Evolutionary conservation across 92 coral and sea anemone species (phyloP).

Genomic region (Anthopleura xanthogrammica): DNA sequence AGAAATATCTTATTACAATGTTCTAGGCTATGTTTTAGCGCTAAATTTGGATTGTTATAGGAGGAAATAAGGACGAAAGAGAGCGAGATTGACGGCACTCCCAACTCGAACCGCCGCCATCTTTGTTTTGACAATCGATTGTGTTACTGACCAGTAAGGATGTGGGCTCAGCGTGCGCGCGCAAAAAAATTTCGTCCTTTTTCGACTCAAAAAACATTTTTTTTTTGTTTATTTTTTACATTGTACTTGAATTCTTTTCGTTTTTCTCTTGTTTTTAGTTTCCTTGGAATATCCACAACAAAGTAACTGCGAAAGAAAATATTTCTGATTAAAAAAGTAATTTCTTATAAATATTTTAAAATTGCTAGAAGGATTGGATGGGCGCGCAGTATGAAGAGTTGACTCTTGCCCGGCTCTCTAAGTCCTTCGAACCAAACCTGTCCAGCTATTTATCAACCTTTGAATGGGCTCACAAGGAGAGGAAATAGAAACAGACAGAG

Average conservation of each 20-base stretch:
- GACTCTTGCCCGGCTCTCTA: too few relatives aligned
- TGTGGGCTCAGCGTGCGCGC: conserved; percentile 16
- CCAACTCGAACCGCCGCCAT: conserved; percentile 24
- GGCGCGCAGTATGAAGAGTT: too few relatives aligned
- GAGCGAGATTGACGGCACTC: conserved; percentile 12
- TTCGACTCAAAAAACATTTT: too few relatives aligned
- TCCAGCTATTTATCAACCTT: too few relatives aligned
- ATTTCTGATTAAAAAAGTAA: not conserved
- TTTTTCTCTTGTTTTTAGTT: not conserved
- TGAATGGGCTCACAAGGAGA: too few relatives aligned
- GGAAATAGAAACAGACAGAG: not conserved
- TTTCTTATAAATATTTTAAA: too few relatives aligned
- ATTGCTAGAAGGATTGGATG: too few relatives aligned
- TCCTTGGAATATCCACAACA: not conserved
- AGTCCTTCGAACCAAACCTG: too few relatives aligned
- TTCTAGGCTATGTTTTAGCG: not conserved
- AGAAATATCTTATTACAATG: not conserved
- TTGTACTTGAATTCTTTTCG: not conserved
- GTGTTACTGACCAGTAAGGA: not conserved
- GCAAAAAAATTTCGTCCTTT: not conserved
- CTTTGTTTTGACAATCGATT: not conserved
- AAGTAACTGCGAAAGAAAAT: not conserved
- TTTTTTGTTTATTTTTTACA: not conserved
- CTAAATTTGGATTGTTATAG: not conserved
- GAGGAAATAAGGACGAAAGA: conserved; percentile 16